Conservation (phyloP, 2,797 vertebrate genomes). For the Champsocephalus gunnari region DNA sequence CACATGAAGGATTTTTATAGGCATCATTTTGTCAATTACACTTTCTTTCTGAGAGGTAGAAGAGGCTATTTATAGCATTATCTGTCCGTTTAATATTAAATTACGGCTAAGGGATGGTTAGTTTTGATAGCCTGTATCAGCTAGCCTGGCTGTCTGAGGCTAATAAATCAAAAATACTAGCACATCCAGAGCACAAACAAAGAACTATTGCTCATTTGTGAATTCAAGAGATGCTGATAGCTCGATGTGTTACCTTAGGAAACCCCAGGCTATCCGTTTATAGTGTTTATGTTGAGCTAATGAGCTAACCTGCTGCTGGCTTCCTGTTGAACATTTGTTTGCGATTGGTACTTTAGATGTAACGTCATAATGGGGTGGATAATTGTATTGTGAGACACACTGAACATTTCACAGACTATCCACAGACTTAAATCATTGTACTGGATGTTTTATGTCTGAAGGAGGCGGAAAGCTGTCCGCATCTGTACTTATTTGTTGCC, state of each 20-base stretch:
- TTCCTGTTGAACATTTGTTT: not conserved
- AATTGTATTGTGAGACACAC: not conserved
- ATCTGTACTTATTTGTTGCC: slow-evolving; percentile 45
- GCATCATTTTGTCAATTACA: no score
- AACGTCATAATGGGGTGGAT: not conserved
- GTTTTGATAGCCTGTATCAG: no score
- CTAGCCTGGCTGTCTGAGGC: not conserved
- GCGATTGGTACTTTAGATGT: slow-evolving; percentile 1
- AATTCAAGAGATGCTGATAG: not conserved
- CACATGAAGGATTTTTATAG: no score
- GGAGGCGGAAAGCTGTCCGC: slow-evolving; percentile 22
- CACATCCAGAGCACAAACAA: slow-evolving; percentile 18
- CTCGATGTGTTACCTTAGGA: not conserved
- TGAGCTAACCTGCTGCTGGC: not conserved
- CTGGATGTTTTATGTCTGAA: not conserved
- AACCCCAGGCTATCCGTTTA: not conserved
- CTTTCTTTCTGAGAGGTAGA: no score
- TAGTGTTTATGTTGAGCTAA: not conserved
- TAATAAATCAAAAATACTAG: not conserved
- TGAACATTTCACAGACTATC: not conserved
- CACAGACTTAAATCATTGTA: not conserved
- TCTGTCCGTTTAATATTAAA: no score
- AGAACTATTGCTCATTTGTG: slow-evolving; percentile 3
- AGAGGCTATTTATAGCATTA: no score
- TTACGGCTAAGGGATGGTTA: no score